Percentiles rank a stretch among this genome's conserved stretches.
phyloP scores from a whole-genome alignment of 1,140 invertebrate genomes.

The Nautilus pompilius region DNA sequence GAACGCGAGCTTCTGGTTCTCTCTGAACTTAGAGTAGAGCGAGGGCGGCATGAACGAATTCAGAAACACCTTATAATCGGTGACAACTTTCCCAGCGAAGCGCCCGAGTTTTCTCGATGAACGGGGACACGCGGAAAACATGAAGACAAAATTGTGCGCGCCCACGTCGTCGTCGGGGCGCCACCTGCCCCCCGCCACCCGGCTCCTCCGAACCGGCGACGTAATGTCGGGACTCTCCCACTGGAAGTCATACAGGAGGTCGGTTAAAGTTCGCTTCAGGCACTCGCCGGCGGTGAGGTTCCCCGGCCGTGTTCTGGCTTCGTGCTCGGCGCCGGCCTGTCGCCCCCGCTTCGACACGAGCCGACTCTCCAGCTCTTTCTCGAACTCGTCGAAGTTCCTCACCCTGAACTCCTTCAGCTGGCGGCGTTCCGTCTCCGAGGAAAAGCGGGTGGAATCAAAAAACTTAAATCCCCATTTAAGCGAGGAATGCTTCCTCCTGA shows the following conservation, averaged over 20 bases:
- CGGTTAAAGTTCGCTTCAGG: conserved; percentile 24
- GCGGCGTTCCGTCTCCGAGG: conserved; percentile 10
- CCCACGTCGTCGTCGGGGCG: neutral
- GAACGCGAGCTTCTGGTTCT: conserved; percentile 15
- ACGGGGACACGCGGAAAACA: conserved; percentile 25
- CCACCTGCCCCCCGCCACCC: neutral
- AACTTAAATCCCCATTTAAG: conserved; percentile 42
- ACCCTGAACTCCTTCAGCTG: conserved; percentile 32
- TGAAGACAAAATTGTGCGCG: conserved; percentile 20
- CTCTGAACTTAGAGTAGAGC: conserved; percentile 21
- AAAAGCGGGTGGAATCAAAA: conserved; percentile 19
- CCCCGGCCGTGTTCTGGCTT: neutral
- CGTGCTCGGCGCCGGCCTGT: neutral
- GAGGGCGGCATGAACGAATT: conserved; percentile 28
- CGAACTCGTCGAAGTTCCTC: conserved; percentile 39
- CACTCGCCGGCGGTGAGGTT: conserved; percentile 10
- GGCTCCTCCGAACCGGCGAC: conserved; percentile 23
- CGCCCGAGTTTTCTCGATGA: conserved; percentile 13
- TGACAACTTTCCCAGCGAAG: conserved; percentile 29
- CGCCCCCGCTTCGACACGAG: neutral
- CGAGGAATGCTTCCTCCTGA: neutral
- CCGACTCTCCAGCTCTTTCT: conserved; percentile 25
- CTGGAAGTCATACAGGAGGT: conserved; percentile 31
- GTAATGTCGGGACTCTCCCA: conserved; percentile 34
- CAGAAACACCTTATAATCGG: conserved; percentile 29